A percentile compares a stretch with the other conserved stretches of the same genome.
phyloP scores from a whole-genome alignment of 2,888 invertebrate genomes.

The Ophion costatus region DNA sequence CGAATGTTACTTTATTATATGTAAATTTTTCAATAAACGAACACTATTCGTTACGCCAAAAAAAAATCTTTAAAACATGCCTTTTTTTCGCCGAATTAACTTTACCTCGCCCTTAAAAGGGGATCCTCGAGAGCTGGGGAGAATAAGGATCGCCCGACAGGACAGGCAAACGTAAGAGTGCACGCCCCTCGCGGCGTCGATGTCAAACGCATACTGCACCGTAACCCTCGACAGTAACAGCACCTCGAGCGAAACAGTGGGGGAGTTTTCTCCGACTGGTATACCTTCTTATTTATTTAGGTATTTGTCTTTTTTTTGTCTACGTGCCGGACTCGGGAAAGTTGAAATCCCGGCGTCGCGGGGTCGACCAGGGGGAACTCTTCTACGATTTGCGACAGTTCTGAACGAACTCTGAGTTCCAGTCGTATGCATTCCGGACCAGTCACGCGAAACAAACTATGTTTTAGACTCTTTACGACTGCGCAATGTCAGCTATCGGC shows the following conservation, averaged over 20 bases:
- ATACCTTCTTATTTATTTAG: conserved; percentile 23
- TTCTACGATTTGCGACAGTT: conserved; percentile 36
- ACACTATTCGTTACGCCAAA: no score
- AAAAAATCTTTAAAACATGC: no score
- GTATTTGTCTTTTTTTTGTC: conserved; percentile 5
- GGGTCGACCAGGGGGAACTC: conserved; percentile 12
- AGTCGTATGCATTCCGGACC: conserved; percentile 8
- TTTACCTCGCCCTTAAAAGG: no score
- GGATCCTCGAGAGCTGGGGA: background rate
- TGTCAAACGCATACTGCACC: conserved; percentile 32
- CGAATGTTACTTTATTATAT: no score
- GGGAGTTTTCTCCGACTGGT: conserved; percentile 24
- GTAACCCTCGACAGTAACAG: conserved; percentile 30
- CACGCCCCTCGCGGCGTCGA: conserved; percentile 12
- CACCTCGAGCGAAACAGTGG: conserved; percentile 31
- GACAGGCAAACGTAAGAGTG: conserved; percentile 21
- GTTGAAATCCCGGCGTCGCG: background rate
- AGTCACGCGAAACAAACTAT: no score
- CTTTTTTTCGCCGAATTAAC: no score
- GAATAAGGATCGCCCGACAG: background rate
- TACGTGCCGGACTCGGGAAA: conserved; percentile 17
- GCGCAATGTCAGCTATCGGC: no score
- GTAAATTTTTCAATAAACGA: no score
- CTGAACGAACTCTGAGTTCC: conserved; percentile 28
- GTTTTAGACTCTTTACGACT: no score